These are phyloP conservation scores for Drosophila orena DNA, from an alignment of 1,140 invertebrate genomes.

Conservation along the genomic window DNA sequence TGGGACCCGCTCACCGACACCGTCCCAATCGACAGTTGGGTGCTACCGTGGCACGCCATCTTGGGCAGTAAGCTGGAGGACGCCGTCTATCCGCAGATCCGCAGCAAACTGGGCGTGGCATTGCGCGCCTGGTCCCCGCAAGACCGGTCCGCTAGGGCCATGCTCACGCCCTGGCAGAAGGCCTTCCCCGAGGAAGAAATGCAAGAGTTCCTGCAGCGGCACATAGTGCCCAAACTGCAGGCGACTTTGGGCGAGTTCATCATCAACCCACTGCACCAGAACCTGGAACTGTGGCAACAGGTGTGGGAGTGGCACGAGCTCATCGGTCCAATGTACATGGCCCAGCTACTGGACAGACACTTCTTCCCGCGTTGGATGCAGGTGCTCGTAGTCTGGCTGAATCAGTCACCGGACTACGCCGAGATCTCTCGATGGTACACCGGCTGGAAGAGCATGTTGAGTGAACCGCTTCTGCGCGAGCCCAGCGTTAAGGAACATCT, in stretches of 20 bases:
- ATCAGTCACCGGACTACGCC: constrained; percentile 92
- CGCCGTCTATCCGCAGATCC: constrained; percentile 95
- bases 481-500: constrained; percentile 92
- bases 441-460: constrained; percentile 94
- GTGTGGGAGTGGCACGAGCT: constrained; percentile 94
- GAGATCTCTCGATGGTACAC: constrained; percentile 95
- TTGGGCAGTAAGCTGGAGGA: constrained; percentile 88
- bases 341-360: constrained; percentile 90
- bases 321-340: constrained; percentile 89
- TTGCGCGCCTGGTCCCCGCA: constrained; percentile 96
- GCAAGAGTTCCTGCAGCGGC: constrained; percentile 93
- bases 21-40: constrained; percentile 97
- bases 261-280: constrained; percentile 95
- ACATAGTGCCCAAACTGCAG: constrained; percentile 96
- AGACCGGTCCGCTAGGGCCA: constrained; percentile 95
- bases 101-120: constrained; percentile 95
- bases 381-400: constrained; percentile 91
- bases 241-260: constrained; percentile 89
- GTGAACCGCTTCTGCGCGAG: constrained; percentile 88
- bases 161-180: constrained; percentile 95
- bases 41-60: constrained; percentile 93
- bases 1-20: constrained; percentile 98
- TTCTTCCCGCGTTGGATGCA: constrained; percentile 96
- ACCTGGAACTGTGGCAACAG: constrained; percentile 92
- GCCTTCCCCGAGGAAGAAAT: constrained; percentile 94